Percentiles rank a stretch among this genome's conserved stretches.
These are phyloP conservation scores for Hypomecis punctinalis DNA, from an alignment of 2,888 invertebrate species.

Conservation along the genomic window DNA sequence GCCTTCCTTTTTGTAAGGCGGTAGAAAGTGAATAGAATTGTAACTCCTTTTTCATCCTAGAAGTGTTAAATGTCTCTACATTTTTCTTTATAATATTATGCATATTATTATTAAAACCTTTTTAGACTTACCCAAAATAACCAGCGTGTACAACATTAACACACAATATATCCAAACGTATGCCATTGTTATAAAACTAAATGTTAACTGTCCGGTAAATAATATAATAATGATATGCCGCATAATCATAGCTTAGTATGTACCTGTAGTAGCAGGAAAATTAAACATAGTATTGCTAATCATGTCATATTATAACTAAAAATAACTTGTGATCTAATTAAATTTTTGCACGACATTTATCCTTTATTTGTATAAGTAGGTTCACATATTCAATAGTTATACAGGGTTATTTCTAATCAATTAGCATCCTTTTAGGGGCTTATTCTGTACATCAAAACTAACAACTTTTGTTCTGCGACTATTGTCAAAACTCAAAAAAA, in stretches of 20 bases:
- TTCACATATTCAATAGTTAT: no score
- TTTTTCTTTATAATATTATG: neutral
- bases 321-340: neutral
- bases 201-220: neutral
- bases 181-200: constrained; percentile 2
- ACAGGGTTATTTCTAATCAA: no score
- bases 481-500: no score
- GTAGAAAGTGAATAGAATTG: no score
- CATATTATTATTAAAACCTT: neutral
- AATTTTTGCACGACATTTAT: no score
- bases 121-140: constrained; percentile 3
- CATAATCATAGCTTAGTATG: neutral
- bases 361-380: no score
- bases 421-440: no score
- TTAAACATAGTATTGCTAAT: neutral
- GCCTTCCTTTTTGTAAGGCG: no score
- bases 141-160: neutral
- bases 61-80: no score
- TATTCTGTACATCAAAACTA: no score
- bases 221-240: neutral
- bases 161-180: neutral
- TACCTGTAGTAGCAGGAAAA: neutral
- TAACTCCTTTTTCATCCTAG: no score
- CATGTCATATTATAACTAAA: neutral
- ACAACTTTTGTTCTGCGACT: no score